phyloP scores from a whole-genome alignment of 2,888 invertebrate genomes.

The Ophion slaviceki region DNA sequence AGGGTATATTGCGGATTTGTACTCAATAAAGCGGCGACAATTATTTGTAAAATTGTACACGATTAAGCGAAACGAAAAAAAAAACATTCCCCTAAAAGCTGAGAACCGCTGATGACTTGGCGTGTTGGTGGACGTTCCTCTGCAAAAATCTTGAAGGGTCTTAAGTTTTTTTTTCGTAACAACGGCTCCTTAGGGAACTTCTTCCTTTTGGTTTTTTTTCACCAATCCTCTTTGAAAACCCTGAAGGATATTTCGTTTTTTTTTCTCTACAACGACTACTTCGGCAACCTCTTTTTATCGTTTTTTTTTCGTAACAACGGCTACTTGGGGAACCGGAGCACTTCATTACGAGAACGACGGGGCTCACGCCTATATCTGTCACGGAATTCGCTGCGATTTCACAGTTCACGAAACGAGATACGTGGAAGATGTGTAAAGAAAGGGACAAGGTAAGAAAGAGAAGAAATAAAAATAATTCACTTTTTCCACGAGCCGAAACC shows the following conservation, averaged over 20 bases:
- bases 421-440: slow-evolving; percentile 23
- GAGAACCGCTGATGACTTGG: slow-evolving; percentile 32
- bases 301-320: slow-evolving; percentile 16
- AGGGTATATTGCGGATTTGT: slow-evolving; percentile 37
- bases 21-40: slow-evolving; percentile 64
- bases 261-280: slow-evolving; percentile 32
- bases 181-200: slow-evolving; percentile 21
- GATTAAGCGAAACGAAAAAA: neutral
- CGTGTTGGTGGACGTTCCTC: slow-evolving; percentile 1
- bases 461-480: slow-evolving; percentile 10
- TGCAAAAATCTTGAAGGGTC: slow-evolving; percentile 7
- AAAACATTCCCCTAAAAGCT: neutral
- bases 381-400: slow-evolving; percentile 52
- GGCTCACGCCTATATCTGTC: slow-evolving; percentile 54
- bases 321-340: slow-evolving; percentile 36
- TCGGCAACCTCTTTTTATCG: neutral
- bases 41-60: slow-evolving; percentile 51
- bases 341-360: slow-evolving; percentile 59
- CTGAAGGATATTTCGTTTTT: slow-evolving; percentile 11
- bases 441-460: neutral
- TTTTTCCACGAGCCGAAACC: slow-evolving; percentile 9
- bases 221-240: neutral
- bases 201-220: neutral
- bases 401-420: slow-evolving; percentile 48
- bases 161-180: slow-evolving; percentile 16